A percentile compares a stretch with the other conserved stretches of the same genome.
Evolutionary conservation across 2,888 invertebrate species (phyloP).

Genomic region (Xanthia icteritia): DNA sequence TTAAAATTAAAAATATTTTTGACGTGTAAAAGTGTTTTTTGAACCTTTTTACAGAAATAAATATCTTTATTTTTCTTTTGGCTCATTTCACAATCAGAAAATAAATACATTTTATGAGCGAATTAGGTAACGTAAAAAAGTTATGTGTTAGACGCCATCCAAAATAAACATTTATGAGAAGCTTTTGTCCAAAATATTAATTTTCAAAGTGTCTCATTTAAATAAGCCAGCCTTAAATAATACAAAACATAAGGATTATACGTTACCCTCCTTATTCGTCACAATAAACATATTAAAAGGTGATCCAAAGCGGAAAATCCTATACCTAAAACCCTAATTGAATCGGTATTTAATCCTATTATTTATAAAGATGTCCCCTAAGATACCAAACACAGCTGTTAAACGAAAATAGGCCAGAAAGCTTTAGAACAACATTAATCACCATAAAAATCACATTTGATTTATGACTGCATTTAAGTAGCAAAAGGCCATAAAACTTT

Average conservation of each 20-base stretch:
- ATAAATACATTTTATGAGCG: no score
- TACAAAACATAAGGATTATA: not conserved
- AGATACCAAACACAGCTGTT: constrained; percentile 47
- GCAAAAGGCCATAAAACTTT: constrained; percentile 59
- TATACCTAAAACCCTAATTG: constrained; percentile 33
- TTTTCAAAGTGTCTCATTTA: not conserved
- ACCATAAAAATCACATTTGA: constrained; percentile 64
- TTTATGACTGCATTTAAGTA: constrained; percentile 65
- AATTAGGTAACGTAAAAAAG: not conserved
- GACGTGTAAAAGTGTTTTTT: no score
- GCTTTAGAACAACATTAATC: constrained; percentile 62
- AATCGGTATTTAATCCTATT: constrained; percentile 59
- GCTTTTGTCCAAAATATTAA: not conserved
- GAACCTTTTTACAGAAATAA: no score
- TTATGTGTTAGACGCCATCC: no score
- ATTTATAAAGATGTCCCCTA: constrained; percentile 59
- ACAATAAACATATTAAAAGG: constrained; percentile 33
- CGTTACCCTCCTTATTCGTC: constrained; percentile 8
- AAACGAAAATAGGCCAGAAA: constrained; percentile 56
- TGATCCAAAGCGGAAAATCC: constrained; percentile 40
- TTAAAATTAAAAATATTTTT: no score
- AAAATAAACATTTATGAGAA: not conserved
- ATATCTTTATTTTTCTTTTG: not conserved
- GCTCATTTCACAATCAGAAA: not conserved
- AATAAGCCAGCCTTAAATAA: constrained; percentile 2